Conservation (phyloP, 2,797 vertebrate genomes). For the Paedocypris micromegethes region DNA sequence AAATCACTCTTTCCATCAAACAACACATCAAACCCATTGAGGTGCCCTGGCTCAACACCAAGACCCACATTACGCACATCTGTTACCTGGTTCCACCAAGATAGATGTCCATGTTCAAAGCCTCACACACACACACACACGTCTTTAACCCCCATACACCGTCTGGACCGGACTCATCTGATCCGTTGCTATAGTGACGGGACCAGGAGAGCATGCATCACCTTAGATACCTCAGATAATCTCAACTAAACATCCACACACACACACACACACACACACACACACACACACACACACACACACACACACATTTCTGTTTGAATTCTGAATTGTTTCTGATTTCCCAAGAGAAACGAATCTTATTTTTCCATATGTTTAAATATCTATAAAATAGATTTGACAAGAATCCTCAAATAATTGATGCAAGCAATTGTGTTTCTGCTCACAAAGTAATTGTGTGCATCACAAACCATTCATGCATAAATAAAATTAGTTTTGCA, state of each 20-base stretch:
- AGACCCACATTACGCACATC: slow-evolving; percentile 21
- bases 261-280: slow-evolving; percentile 24
- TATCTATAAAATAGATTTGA: too few relatives aligned
- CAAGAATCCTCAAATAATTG: too few relatives aligned
- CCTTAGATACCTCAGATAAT: slow-evolving; percentile 53
- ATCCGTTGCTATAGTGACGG: slow-evolving; percentile 43
- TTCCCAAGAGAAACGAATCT: too few relatives aligned
- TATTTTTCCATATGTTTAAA: too few relatives aligned
- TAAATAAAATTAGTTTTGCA: too few relatives aligned
- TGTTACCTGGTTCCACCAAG: slow-evolving; percentile 4
- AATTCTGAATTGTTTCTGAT: too few relatives aligned
- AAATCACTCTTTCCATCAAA: slow-evolving; percentile 7
- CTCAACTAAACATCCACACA: slow-evolving; percentile 41
- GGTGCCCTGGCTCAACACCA: slow-evolving; percentile 6
- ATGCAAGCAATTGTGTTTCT: too few relatives aligned
- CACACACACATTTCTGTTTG: too few relatives aligned
- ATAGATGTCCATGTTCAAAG: slow-evolving; percentile 10
- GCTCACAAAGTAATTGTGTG: too few relatives aligned
- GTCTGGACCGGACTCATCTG: slow-evolving; percentile 45
- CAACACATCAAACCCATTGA: not conserved
- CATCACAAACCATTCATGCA: too few relatives aligned
- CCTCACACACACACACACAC: slow-evolving; percentile 5
- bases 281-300: slow-evolving; percentile 19
- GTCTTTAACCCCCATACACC: slow-evolving; percentile 34
- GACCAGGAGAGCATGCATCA: slow-evolving; percentile 44